Percentiles rank a stretch among this genome's conserved stretches.
phyloP scores from a whole-genome alignment of 1,140 invertebrate species.

The Leptopilina clavipes region DNA sequence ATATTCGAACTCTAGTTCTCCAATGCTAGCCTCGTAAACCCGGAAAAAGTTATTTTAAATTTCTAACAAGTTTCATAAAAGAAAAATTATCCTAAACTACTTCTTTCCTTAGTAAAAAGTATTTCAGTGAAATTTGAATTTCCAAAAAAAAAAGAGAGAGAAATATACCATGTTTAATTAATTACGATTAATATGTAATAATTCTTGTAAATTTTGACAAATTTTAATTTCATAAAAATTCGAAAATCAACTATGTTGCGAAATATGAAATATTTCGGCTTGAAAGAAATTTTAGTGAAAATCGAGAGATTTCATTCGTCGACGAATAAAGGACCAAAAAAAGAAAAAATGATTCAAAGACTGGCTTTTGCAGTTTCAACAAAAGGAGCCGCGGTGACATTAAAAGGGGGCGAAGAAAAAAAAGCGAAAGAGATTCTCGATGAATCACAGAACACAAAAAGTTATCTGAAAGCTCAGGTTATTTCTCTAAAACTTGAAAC shows the following conservation, averaged over 20 bases:
- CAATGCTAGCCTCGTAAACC: background rate
- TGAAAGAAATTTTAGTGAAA: background rate
- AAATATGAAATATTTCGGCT: too few species aligned
- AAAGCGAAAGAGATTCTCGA: background rate
- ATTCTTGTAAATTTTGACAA: too few species aligned
- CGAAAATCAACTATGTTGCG: too few species aligned
- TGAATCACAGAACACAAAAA: background rate
- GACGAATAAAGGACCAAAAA: too few species aligned
- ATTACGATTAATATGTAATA: background rate
- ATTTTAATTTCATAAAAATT: too few species aligned
- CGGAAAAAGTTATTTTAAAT: background rate
- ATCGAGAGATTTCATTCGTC: constrained; percentile 46
- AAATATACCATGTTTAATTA: too few species aligned
- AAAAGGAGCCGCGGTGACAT: constrained; percentile 38
- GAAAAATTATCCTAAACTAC: background rate
- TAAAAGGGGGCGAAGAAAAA: background rate
- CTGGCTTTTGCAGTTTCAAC: constrained; percentile 41
- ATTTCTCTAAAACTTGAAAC: constrained; percentile 11
- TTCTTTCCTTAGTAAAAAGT: background rate
- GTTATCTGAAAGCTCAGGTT: background rate
- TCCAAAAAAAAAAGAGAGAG: background rate
- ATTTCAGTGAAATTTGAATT: background rate
- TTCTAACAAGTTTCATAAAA: constrained; percentile 13
- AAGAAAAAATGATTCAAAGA: constrained; percentile 44
- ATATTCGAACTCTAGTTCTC: constrained; percentile 19